These are phyloP conservation scores for Sebastes hubbsi DNA, from an alignment of 2,797 vertebrate genomes.

Conservation along the genomic window DNA sequence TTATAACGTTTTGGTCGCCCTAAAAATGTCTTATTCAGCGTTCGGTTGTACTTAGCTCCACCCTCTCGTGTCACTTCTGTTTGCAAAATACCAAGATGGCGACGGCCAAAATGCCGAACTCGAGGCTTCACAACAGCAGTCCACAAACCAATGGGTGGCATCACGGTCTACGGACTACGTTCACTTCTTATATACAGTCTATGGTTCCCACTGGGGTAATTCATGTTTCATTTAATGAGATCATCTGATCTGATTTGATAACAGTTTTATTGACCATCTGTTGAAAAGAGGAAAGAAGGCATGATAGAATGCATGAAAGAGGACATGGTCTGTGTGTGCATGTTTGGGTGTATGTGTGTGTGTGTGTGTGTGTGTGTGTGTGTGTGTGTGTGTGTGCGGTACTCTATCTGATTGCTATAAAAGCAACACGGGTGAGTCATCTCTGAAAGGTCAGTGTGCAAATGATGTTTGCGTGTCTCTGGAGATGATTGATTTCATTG, in stretches of 20 bases:
- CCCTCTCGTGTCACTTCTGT: no score
- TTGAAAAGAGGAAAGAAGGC: background rate
- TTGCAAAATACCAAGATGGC: no score
- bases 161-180: no score
- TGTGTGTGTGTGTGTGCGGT: background rate
- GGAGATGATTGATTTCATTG: slow-evolving; percentile 57
- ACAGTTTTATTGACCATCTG: background rate
- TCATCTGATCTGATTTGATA: slow-evolving; percentile 7
- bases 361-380: background rate
- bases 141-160: no score
- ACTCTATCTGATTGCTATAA: slow-evolving; percentile 36
- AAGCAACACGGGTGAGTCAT: slow-evolving; percentile 55
- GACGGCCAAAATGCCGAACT: no score
- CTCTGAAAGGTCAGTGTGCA: slow-evolving; percentile 64
- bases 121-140: no score
- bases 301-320: background rate
- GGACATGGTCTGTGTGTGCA: background rate
- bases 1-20: no score
- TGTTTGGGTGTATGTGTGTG: slow-evolving; percentile 13
- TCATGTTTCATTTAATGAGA: background rate
- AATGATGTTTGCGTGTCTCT: slow-evolving; percentile 49
- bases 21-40: no score
- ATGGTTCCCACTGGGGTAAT: background rate
- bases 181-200: no score
- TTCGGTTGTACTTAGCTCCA: no score